These are phyloP conservation scores for Catocala nupta DNA, from an alignment of 2,888 invertebrate genomes.

Conservation along the genomic window DNA sequence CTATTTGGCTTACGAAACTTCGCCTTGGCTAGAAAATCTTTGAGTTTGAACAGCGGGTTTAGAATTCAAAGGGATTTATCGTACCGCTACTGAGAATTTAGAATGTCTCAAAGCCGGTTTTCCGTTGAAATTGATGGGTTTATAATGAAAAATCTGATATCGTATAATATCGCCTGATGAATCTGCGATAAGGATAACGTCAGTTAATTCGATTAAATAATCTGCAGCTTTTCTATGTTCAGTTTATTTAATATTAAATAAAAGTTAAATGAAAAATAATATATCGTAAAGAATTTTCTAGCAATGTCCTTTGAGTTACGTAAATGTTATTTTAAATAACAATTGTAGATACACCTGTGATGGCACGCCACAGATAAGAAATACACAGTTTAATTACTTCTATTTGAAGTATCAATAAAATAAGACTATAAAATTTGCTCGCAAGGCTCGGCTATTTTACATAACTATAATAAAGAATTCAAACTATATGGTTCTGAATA, in stretches of 20 bases:
- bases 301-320: slow-evolving; percentile 29
- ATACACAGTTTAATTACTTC: slow-evolving; percentile 50
- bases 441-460: slow-evolving; percentile 53
- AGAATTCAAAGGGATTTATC: slow-evolving; percentile 12
- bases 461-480: slow-evolving; percentile 55
- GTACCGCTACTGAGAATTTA: slow-evolving; percentile 12
- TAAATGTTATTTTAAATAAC: slow-evolving; percentile 45
- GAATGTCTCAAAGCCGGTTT: background rate
- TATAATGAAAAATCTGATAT: too few species aligned
- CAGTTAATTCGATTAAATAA: too few species aligned
- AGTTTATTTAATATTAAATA: too few species aligned
- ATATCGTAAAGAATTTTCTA: background rate
- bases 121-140: too few species aligned
- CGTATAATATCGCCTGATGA: too few species aligned
- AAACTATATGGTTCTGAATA: slow-evolving; percentile 52
- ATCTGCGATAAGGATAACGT: too few species aligned
- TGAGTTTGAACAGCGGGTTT: slow-evolving; percentile 38
- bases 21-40: slow-evolving; percentile 48
- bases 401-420: slow-evolving; percentile 54
- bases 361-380: slow-evolving; percentile 51
- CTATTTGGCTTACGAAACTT: slow-evolving; percentile 60
- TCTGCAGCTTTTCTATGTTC: too few species aligned
- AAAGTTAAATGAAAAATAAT: slow-evolving; percentile 4
- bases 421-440: slow-evolving; percentile 47
- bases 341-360: slow-evolving; percentile 43